phyloP scores from a whole-genome alignment of 2,797 vertebrate species.

The Leucoraja ocellata region DNA sequence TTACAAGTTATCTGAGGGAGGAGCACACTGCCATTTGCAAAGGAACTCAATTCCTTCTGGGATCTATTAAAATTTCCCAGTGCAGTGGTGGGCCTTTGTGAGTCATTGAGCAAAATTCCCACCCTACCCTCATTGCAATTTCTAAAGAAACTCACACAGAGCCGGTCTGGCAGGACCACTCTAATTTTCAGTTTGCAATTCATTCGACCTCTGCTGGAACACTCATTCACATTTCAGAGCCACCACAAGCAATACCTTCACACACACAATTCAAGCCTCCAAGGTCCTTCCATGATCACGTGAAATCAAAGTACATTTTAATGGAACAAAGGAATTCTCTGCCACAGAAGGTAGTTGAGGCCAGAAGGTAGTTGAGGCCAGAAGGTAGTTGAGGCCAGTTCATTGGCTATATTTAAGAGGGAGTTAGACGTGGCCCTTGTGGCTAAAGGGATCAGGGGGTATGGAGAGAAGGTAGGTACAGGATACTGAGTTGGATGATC shows the following conservation, averaged over 20 bases:
- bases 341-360: no score
- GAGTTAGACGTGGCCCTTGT: no score
- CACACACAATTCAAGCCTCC: not conserved
- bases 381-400: no score
- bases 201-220: not conserved
- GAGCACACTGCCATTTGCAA: not conserved
- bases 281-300: not conserved
- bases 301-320: not conserved
- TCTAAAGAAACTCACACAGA: not conserved
- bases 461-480: no score
- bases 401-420: no score
- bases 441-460: no score
- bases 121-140: not conserved
- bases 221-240: not conserved
- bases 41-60: not conserved
- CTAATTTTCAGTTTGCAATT: not conserved
- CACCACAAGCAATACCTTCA: not conserved
- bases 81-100: not conserved
- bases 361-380: no score
- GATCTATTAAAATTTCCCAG: not conserved
- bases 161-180: not conserved
- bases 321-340: no score
- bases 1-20: no score
- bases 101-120: not conserved
- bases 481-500: no score